A percentile compares a stretch with the other conserved stretches of the same genome.
Conservation (phyloP, 2,797 vertebrate species). For the Coendou prehensilis region DNA sequence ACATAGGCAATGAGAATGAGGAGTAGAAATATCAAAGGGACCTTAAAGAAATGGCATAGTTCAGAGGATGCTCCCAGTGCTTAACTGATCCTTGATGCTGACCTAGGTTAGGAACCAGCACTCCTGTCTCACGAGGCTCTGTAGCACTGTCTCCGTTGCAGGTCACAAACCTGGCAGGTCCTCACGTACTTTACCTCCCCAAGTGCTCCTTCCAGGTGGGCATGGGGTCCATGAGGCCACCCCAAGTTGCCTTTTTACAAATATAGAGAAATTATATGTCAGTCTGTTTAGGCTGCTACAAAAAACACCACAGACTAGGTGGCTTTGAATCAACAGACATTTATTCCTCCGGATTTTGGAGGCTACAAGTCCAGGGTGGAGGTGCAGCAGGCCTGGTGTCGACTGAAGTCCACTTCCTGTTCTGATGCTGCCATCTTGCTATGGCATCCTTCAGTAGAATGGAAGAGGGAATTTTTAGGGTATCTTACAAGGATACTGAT, state of each 20-base stretch:
- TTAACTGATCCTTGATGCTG: background rate
- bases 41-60: background rate
- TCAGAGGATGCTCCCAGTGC: background rate
- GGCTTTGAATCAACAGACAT: background rate
- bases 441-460: background rate
- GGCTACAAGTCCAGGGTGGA: background rate
- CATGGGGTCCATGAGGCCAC: background rate
- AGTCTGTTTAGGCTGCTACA: background rate
- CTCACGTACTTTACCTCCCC: background rate
- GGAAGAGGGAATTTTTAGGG: background rate
- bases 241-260: background rate
- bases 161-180: background rate
- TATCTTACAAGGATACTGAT: background rate
- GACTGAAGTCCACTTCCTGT: background rate
- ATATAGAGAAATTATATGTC: background rate
- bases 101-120: fast-evolving
- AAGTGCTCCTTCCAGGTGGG: background rate
- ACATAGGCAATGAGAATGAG: background rate
- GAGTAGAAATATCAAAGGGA: background rate
- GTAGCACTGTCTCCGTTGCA: background rate
- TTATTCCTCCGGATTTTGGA: background rate
- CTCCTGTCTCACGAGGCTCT: background rate
- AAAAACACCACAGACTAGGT: background rate
- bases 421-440: background rate
- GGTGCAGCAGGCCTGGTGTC: background rate